A percentile compares a stretch with the other conserved stretches of the same genome.
Conservation (phyloP, 2,113 vertebrate genomes). For the Siniperca knerii region DNA sequence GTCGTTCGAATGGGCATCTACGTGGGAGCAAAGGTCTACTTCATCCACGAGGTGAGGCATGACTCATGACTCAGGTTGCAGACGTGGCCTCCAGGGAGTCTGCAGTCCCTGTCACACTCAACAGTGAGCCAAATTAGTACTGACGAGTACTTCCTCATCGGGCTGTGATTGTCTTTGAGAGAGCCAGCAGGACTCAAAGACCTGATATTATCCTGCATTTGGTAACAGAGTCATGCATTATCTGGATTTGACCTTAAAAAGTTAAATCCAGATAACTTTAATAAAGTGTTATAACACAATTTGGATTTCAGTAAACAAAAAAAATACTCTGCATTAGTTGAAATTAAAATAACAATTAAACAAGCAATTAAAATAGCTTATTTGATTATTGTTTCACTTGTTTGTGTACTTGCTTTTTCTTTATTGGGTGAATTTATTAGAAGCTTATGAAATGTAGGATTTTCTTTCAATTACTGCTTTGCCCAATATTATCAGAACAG, state of each 20-base stretch:
- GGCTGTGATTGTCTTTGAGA: neutral
- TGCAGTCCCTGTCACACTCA: neutral
- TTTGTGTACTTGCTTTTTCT: too few relatives aligned
- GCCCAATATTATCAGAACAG: too few relatives aligned
- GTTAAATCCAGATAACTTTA: too few relatives aligned
- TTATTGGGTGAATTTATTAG: too few relatives aligned
- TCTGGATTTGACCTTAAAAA: neutral
- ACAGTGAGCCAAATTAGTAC: neutral
- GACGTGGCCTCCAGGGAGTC: neutral
- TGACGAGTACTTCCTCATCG: neutral
- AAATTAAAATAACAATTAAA: too few relatives aligned
- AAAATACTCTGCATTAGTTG: too few relatives aligned
- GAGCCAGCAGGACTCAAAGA: neutral
- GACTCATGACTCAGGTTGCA: neutral
- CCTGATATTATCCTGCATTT: neutral
- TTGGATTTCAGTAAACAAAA: too few relatives aligned
- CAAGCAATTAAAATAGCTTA: too few relatives aligned
- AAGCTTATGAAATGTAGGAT: too few relatives aligned
- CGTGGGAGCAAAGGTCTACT: constrained; percentile 80
- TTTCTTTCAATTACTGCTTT: too few relatives aligned
- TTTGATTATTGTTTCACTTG: too few relatives aligned
- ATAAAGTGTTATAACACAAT: neutral
- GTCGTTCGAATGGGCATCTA: constrained; percentile 79
- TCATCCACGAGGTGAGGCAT: constrained; percentile 77
- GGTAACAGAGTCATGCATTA: fast-evolving